A percentile compares a stretch with the other conserved stretches of the same genome.
These are phyloP conservation scores for Pituophis catenifer DNA, from an alignment of 2,113 vertebrate species.

Conservation along the genomic window DNA sequence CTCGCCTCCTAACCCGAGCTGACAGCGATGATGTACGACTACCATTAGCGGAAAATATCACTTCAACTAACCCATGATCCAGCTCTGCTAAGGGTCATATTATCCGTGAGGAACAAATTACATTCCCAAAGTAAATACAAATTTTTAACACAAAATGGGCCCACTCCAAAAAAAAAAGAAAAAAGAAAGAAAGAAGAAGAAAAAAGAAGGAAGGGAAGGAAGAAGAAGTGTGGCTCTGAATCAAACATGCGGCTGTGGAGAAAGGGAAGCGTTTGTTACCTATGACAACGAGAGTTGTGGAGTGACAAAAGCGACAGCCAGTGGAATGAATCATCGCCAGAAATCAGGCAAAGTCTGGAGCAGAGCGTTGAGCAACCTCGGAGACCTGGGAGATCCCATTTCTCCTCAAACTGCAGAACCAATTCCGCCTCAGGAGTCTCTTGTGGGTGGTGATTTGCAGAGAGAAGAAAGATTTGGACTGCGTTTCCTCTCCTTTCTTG, in stretches of 20 bases:
- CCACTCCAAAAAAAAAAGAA: constrained; percentile 14
- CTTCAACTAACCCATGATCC: constrained; percentile 99
- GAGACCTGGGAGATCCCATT: constrained; percentile 76
- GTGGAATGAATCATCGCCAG: constrained; percentile 82
- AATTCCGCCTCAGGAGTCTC: constrained; percentile 64
- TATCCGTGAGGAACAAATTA: constrained; percentile 99
- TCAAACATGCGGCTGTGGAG: not conserved
- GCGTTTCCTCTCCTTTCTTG: not conserved
- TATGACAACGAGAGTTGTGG: constrained; percentile 71
- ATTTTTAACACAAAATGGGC: constrained; percentile 92
- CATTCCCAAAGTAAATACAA: constrained; percentile 99
- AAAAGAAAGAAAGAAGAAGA: no score
- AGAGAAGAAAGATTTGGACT: not conserved
- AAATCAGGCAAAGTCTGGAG: constrained; percentile 62
- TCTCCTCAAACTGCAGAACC: constrained; percentile 64
- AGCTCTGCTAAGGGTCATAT: constrained; percentile 99
- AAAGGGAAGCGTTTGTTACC: constrained; percentile 69
- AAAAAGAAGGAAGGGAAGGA: not conserved
- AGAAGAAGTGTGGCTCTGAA: constrained; percentile 44
- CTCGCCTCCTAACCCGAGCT: constrained; percentile 98
- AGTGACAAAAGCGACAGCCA: constrained; percentile 89
- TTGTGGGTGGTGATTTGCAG: not conserved
- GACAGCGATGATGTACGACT: constrained; percentile 99
- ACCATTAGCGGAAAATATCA: constrained; percentile 99
- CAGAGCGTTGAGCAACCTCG: constrained; percentile 73